Percentiles rank a stretch among this genome's conserved stretches.
These are phyloP conservation scores for Tonatia bakeri DNA, from an alignment of 2,113 vertebrate genomes.

Conservation along the genomic window DNA sequence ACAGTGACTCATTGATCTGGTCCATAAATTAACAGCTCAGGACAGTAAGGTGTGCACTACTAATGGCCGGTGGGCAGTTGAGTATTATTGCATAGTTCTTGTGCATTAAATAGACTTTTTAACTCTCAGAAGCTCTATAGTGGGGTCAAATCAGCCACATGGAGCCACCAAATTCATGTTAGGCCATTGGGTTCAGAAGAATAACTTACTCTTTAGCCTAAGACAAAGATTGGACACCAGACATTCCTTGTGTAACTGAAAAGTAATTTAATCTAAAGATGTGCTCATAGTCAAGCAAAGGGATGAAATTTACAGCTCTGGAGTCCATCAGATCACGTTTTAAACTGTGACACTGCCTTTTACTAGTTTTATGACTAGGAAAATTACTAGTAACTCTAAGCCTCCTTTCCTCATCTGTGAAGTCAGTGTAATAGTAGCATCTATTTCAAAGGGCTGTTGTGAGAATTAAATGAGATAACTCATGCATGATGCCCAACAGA, in stretches of 20 bases:
- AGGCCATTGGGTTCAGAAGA: not conserved
- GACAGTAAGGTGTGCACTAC: not conserved
- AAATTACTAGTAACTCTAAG: not conserved
- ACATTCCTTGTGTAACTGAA: not conserved
- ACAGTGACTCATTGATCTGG: not conserved
- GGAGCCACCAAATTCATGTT: not conserved
- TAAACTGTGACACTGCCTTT: not conserved
- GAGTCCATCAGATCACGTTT: not conserved
- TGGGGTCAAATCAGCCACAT: not conserved
- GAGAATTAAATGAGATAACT: conserved; percentile 4
- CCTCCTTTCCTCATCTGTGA: not conserved
- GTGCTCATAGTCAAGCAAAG: not conserved
- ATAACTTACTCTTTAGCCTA: not conserved
- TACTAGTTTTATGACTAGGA: not conserved
- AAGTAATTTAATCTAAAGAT: not conserved
- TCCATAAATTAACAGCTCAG: not conserved
- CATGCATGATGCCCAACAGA: not conserved
- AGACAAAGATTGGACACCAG: not conserved
- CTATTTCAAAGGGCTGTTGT: not conserved
- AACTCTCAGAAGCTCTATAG: not conserved
- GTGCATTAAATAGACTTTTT: not conserved
- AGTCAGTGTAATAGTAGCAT: not conserved
- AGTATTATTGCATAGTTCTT: not conserved
- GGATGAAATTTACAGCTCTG: not conserved
- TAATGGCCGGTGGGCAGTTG: not conserved